Evolutionary conservation across 2,113 vertebrate genomes (phyloP).

Genomic region (Thymallus thymallus): DNA sequence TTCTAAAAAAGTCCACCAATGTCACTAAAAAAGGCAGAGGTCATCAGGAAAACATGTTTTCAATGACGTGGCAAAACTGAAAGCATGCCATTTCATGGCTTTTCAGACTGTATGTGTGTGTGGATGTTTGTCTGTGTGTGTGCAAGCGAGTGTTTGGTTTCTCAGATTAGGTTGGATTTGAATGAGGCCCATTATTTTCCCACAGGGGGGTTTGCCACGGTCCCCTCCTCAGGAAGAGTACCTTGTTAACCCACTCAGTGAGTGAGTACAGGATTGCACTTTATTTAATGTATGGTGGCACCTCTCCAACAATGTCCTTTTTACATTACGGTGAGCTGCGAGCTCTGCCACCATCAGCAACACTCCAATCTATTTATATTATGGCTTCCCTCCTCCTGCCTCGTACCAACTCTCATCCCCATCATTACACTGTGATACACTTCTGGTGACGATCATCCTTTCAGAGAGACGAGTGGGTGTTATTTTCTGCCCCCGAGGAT

Average conservation of each 20-base stretch:
- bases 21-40: too few species aligned
- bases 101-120: too few species aligned
- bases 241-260: constrained; percentile 61
- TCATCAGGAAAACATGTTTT: too few species aligned
- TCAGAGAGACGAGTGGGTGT: background rate
- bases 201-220: constrained; percentile 14
- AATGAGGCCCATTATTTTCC: constrained; percentile 47
- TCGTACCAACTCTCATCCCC: constrained; percentile 2
- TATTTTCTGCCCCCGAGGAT: constrained; percentile 11
- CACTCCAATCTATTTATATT: constrained; percentile 49
- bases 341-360: too few species aligned
- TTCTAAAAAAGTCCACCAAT: too few species aligned
- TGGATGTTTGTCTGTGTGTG: too few species aligned
- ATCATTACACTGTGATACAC: constrained; percentile 48
- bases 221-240: constrained; percentile 36
- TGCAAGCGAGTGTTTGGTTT: background rate
- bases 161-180: constrained; percentile 38
- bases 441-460: constrained; percentile 22
- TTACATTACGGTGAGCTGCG: constrained; percentile 37
- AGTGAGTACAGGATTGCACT: constrained; percentile 56
- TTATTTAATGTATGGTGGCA: constrained; percentile 67
- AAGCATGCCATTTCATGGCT: too few species aligned
- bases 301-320: constrained; percentile 47
- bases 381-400: constrained; percentile 33
- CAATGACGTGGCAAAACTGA: too few species aligned